phyloP scores from a whole-genome alignment of 2,888 invertebrate species.

The Bedellia somnulentella region DNA sequence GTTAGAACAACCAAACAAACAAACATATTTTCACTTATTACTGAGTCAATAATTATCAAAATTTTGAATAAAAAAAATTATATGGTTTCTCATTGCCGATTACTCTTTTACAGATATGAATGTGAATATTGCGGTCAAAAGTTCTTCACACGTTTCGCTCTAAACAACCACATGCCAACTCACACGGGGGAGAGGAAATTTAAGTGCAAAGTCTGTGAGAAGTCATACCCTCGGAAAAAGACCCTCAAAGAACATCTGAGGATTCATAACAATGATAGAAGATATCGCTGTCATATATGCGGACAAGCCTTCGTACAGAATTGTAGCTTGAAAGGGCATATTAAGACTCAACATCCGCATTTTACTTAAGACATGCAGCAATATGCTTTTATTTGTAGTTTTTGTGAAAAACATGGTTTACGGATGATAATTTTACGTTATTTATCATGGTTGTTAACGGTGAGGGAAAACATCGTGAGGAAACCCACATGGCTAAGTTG shows the following conservation, averaged over 20 bases:
- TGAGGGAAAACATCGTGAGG: too few species aligned
- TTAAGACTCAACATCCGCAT: constrained; percentile 47
- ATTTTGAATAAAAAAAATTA: too few species aligned
- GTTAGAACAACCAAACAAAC: too few species aligned
- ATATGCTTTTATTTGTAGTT: too few species aligned
- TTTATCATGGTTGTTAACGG: too few species aligned
- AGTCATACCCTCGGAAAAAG: constrained; percentile 39
- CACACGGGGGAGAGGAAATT: constrained; percentile 45
- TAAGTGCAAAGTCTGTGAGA: constrained; percentile 45
- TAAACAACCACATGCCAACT: constrained; percentile 46
- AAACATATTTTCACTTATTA: too few species aligned
- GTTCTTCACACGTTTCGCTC: constrained; percentile 44
- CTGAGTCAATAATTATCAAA: too few species aligned
- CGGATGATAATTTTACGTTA: too few species aligned
- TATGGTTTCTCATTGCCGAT: too few species aligned
- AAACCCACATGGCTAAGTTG: too few species aligned
- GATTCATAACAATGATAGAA: constrained; percentile 38
- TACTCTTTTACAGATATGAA: constrained; percentile 25
- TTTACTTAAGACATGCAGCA: constrained; percentile 27
- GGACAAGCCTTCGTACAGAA: constrained; percentile 50
- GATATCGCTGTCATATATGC: constrained; percentile 34
- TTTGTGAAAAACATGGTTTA: too few species aligned
- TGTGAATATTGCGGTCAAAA: constrained; percentile 45
- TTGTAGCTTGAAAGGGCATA: constrained; percentile 43
- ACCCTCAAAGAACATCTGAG: constrained; percentile 41